Conservation (phyloP, 2,797 vertebrate species). For the Macropus fuliginosus region DNA sequence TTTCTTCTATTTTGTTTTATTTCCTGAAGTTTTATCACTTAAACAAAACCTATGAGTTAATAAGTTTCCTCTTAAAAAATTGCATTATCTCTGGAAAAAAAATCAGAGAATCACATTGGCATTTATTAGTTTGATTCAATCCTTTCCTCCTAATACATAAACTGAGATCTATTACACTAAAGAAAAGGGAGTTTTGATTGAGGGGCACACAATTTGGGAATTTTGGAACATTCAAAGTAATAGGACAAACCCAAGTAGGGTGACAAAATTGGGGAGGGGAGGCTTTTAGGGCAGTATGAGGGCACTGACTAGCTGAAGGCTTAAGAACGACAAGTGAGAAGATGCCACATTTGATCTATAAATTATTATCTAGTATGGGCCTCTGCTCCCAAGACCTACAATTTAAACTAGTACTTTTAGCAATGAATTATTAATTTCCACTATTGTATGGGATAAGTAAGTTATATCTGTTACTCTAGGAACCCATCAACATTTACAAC, state of each 20-base stretch:
- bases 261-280: background rate
- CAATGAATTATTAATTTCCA: constrained; percentile 51
- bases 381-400: constrained; percentile 28
- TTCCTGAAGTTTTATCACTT: background rate
- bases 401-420: constrained; percentile 1
- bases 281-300: background rate
- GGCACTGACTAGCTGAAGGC: background rate
- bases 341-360: background rate
- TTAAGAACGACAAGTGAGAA: background rate
- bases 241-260: background rate
- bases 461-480: background rate
- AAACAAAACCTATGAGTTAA: background rate
- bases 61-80: background rate
- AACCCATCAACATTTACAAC: constrained; percentile 7
- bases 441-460: constrained; percentile 21
- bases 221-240: background rate
- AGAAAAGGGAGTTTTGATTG: background rate
- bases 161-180: background rate
- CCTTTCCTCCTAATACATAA: background rate
- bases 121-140: background rate
- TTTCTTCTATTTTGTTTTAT: background rate
- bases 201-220: background rate
- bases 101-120: background rate
- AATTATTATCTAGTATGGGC: background rate
- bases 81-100: background rate